Evolutionary conservation across 1,140 invertebrate species (phyloP).

Genomic region (Ostrea denselamellosa): DNA sequence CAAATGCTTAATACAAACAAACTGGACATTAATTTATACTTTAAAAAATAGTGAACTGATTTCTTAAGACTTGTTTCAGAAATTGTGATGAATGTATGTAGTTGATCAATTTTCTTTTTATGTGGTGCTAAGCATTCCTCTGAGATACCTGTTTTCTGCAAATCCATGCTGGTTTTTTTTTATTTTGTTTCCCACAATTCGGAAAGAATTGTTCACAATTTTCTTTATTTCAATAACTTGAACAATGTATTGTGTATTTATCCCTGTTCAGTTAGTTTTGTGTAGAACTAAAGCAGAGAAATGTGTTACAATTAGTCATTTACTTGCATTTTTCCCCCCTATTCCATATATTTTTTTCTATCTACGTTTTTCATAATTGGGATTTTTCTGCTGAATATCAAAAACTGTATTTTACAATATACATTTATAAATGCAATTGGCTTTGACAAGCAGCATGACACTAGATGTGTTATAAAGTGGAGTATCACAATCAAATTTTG

Average conservation of each 20-base stretch:
- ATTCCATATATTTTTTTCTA: neutral
- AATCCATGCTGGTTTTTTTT: neutral
- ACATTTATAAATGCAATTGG: neutral
- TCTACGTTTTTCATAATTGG: neutral
- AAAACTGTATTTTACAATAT: neutral
- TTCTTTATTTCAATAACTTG: neutral
- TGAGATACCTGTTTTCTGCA: neutral
- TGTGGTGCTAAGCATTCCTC: conserved; percentile 32
- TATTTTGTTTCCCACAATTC: neutral
- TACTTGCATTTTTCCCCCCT: neutral
- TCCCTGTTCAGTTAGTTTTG: neutral
- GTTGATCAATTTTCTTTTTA: neutral
- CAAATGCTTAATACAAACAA: too few relatives aligned
- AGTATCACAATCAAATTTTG: neutral
- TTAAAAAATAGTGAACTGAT: neutral
- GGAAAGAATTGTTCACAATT: neutral
- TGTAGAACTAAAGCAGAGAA: neutral
- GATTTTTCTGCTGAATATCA: neutral
- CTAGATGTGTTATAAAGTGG: neutral
- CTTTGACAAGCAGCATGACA: neutral
- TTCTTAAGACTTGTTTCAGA: neutral
- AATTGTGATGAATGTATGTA: neutral
- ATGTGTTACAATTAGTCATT: neutral
- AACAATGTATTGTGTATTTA: neutral
- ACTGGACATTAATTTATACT: too few relatives aligned